Conservation (phyloP, 2,113 vertebrate species). For the Tonatia bakeri region DNA sequence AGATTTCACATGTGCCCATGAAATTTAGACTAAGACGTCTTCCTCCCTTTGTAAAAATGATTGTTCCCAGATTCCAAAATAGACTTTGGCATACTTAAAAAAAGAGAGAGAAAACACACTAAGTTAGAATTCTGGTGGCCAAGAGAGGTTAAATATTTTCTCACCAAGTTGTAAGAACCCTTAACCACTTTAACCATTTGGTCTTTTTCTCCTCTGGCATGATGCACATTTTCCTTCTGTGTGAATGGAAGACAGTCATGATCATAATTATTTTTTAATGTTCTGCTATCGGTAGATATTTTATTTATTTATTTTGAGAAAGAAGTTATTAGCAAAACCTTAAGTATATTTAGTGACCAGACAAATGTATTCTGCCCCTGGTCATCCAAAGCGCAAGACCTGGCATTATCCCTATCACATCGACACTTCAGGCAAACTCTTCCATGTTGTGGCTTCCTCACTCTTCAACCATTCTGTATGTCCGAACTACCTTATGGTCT, state of each 20-base stretch:
- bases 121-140: background rate
- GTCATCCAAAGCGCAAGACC: background rate
- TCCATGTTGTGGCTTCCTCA: background rate
- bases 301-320: background rate
- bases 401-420: background rate
- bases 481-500: background rate
- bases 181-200: background rate
- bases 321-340: background rate
- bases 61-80: background rate
- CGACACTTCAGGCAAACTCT: background rate
- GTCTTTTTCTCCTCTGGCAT: background rate
- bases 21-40: background rate
- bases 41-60: background rate
- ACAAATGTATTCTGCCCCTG: background rate
- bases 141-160: background rate
- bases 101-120: background rate
- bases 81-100: background rate
- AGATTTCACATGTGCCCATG: background rate
- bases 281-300: background rate
- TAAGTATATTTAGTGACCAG: background rate
- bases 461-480: background rate
- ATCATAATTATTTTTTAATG: background rate
- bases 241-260: background rate
- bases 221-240: background rate
- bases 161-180: background rate